Evolutionary conservation across 2,113 vertebrate genomes (phyloP), one percentile per base, ranked within the genome.

Genomic region (Macrotis lagotis): DNA sequence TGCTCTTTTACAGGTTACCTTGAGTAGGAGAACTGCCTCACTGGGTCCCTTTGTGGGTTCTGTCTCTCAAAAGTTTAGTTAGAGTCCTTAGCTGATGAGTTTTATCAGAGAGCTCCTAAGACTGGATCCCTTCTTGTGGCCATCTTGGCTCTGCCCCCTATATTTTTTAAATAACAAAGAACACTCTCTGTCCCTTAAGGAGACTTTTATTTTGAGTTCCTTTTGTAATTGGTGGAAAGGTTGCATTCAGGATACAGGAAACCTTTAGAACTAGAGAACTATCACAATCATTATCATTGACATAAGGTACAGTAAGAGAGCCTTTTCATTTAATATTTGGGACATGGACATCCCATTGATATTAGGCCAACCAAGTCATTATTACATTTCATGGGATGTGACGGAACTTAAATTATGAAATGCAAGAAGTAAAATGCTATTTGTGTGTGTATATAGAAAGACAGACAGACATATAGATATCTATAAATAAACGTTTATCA

Each of bases 81-180:
- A n/a, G n/a, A n/a, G n/a, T n/a, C n/a, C n/a, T n/a, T n/a, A n/a
- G n/a, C n/a, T n/a, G n/a, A n/a, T n/a, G n/a, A n/a, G n/a, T n/a
- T n/a, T n/a, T n/a, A n/a, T n/a, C n/a, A n/a, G n/a, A n/a, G n/a
- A n/a, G n/a, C n/a, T n/a, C n/a, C n/a, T n/a, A n/a, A n/a, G n/a
- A n/a, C n/a, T n/a, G n/a, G n/a, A n/a, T n/a, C n/a, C n/a, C n/a
- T n/a, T n/a, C n/a, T n/a, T n/a, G n/a, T n/a, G n/a, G n/a, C n/a
- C n/a, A n/a, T n/a, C n/a, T n/a, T n/a, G n/a, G n/a, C n/a, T n/a
- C n/a, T n/a, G n/a, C n/a, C n/a, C n/a, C n/a, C n/a, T n/a, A n/a
- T n/a, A n/a, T n/a, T n/a, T n/a, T 95, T 31, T 44, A 26, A 59
- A 91, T 49, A 91, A 88, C 16, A 52, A 37, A 93, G 50, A n/a